Percentiles rank a stretch among this genome's conserved stretches.
phyloP scores from a whole-genome alignment of 2,888 invertebrate species.

The Platycheirus rosarum region DNA sequence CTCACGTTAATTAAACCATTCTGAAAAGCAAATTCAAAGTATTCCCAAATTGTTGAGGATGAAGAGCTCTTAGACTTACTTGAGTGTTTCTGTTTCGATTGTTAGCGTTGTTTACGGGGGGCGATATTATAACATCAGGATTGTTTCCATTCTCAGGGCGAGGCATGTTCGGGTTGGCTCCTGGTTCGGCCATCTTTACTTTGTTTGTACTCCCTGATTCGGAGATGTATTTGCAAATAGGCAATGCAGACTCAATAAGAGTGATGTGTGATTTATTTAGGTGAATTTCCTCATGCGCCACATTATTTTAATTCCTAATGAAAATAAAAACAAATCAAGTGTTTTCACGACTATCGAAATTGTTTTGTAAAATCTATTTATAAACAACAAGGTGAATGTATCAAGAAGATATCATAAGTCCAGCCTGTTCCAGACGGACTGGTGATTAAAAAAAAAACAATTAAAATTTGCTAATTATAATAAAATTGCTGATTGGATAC shows the following conservation, averaged over 20 bases:
- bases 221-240: not conserved
- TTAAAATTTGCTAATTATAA: conserved; percentile 35
- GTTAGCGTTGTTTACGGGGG: conserved; percentile 76
- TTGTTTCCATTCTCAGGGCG: conserved; percentile 59
- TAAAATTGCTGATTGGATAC: not conserved
- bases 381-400: not conserved
- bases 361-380: not conserved
- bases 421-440: conserved; percentile 11
- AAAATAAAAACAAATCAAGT: not conserved
- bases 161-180: conserved; percentile 52
- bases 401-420: not conserved
- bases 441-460: conserved; percentile 16
- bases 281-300: conserved; percentile 57
- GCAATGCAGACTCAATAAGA: conserved; percentile 4
- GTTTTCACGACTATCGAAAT: not conserved
- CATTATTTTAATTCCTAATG: conserved; percentile 56
- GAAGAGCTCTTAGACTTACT: conserved; percentile 42
- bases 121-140: conserved; percentile 59
- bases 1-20: conserved; percentile 93
- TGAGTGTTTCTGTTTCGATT: conserved; percentile 77
- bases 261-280: conserved; percentile 45
- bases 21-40: too few species aligned
- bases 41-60: too few species aligned
- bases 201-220: conserved; percentile 9
- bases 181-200: conserved; percentile 63